Evolutionary conservation across 2,888 invertebrate species (phyloP).

Genomic region (Drosophila maculinotata): DNA sequence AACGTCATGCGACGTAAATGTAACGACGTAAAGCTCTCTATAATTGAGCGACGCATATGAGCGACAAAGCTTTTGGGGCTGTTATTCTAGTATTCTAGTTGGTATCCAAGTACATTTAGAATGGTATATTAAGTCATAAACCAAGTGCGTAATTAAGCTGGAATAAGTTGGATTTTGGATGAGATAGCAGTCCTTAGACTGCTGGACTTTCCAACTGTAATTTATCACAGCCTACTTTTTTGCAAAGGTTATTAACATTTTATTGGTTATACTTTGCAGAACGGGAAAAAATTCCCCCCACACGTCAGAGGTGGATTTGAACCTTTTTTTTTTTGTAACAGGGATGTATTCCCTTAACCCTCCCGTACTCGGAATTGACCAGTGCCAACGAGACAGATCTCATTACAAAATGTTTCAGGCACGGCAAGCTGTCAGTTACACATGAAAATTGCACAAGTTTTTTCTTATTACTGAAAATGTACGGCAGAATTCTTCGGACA

Average conservation of each 20-base stretch:
- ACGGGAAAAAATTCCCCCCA: constrained; percentile 22
- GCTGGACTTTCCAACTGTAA: constrained; percentile 41
- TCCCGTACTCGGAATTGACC: too few species aligned
- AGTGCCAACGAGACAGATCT: constrained; percentile 43
- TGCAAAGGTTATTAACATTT: constrained; percentile 58
- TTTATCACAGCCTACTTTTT: constrained; percentile 49
- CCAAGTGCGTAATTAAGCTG: constrained; percentile 77
- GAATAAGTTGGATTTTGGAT: constrained; percentile 17
- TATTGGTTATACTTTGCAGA: constrained; percentile 75
- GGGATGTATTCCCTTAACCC: constrained; percentile 5
- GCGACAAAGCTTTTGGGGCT: constrained; percentile 30
- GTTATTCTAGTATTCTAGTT: constrained; percentile 14
- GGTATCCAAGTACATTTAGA: constrained; percentile 48
- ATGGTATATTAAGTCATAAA: constrained; percentile 78
- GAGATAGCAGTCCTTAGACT: constrained; percentile 5
- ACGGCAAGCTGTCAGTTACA: constrained; percentile 73
- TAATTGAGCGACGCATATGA: constrained; percentile 68
- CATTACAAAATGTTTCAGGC: constrained; percentile 66
- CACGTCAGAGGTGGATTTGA: constrained; percentile 53
- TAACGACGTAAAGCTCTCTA: constrained; percentile 69
- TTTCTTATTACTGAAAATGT: constrained; percentile 76
- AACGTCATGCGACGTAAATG: constrained; percentile 54
- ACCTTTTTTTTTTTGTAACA: constrained; percentile 35
- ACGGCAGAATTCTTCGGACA: constrained; percentile 52
- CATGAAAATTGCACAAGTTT: constrained; percentile 82